Evolutionary conservation across 1,140 invertebrate species (phyloP).

Genomic region (Atta colombica): DNA sequence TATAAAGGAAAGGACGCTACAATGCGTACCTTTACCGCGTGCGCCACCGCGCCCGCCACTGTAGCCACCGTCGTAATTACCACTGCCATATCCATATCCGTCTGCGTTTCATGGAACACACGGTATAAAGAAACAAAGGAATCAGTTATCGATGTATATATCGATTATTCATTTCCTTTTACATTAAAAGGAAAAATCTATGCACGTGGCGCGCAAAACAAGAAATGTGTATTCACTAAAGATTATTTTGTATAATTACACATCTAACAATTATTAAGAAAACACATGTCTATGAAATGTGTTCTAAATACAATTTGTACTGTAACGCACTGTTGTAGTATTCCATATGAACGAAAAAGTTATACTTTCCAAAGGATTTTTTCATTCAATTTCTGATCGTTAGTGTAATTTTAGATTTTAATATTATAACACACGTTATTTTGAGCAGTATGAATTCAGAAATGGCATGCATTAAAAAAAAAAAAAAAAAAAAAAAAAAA

Average conservation of each 20-base stretch:
- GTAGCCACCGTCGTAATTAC: conserved; percentile 93
- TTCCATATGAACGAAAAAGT: not conserved
- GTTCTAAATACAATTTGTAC: conserved; percentile 12
- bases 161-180: conserved; percentile 62
- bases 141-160: conserved; percentile 77
- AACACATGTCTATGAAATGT: not conserved
- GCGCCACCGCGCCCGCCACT: conserved; percentile 91
- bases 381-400: not conserved
- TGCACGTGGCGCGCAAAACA: conserved; percentile 19
- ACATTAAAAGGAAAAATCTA: conserved; percentile 49
- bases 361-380: not conserved
- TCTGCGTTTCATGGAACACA: conserved; percentile 88
- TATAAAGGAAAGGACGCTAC: conserved; percentile 84
- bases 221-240: not conserved
- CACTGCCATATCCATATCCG: conserved; percentile 92
- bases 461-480: conserved; percentile 60
- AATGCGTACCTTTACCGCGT: conserved; percentile 92
- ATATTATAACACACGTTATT: not conserved
- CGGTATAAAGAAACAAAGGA: conserved; percentile 84
- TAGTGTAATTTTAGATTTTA: not conserved
- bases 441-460: conserved; percentile 8
- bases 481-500: not conserved
- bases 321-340: not conserved
- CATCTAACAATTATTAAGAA: not conserved
- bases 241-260: conserved; percentile 18